Evolutionary conservation across 2,797 vertebrate genomes (phyloP).

Genomic region (Falco naumanni): DNA sequence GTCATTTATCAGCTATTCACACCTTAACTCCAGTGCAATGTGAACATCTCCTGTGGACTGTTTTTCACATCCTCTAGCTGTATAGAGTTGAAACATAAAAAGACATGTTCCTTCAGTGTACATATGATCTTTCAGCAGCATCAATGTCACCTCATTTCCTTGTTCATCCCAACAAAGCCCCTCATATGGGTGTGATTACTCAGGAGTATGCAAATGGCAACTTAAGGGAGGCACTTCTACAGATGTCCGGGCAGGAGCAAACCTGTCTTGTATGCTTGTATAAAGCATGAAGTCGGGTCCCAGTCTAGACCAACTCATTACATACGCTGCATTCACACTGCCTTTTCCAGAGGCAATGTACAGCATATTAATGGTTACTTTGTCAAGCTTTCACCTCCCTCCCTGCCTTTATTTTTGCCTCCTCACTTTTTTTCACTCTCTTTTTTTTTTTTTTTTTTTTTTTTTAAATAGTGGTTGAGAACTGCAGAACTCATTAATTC

Average conservation of each 20-base stretch:
- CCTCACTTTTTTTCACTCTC: too few species aligned
- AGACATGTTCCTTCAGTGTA: not conserved
- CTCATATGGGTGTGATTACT: fast-evolving
- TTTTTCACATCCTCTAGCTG: not conserved
- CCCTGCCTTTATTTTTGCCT: too few species aligned
- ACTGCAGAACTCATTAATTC: not conserved
- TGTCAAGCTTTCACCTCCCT: too few species aligned
- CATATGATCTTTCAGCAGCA: not conserved
- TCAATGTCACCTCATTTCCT: not conserved
- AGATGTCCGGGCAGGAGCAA: not conserved
- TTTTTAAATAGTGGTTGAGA: not conserved
- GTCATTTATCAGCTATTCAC: not conserved
- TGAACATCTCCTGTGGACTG: not conserved
- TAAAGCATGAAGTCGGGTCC: not conserved
- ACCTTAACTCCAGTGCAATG: not conserved
- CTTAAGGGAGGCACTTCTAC: not conserved
- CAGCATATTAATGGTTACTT: not conserved
- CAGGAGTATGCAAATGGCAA: not conserved
- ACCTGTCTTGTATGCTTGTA: not conserved
- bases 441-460: too few species aligned
- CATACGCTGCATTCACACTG: not conserved
- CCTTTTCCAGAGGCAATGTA: not conserved
- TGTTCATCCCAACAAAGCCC: not conserved
- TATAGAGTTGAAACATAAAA: not conserved
- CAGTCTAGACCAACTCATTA: not conserved